Base-by-base conservation (phyloP, 2,113 vertebrate genomes). In the Mirza zaza region DNA sequence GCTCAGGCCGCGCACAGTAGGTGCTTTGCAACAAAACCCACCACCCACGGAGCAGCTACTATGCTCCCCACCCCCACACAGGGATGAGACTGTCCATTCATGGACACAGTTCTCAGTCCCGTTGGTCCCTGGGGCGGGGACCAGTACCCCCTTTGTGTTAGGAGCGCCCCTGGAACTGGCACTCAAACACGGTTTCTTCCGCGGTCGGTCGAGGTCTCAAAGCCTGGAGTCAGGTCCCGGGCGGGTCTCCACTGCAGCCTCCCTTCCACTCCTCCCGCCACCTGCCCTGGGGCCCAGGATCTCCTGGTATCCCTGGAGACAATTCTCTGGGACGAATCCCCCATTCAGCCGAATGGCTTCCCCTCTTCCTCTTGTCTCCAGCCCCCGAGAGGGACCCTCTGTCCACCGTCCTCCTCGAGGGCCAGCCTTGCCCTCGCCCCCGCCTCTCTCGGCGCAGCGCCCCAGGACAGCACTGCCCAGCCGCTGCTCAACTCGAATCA, bases 401-500 rank as follows among this genome's bases (percentile, higher is more conserved):
- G 8, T 45, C 61, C 5, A 11, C 9, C 0, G 2, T 55, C 5
- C 36, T 42, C 52, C 61, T 6, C 0, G 0, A 4, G 6, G 32
- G 21, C 34, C 4, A 6, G 15, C 29, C 11, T 81, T 11, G 27
- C 2, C 89, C 73, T 8, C 50, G 79, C 42, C 3, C 3, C 81
- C 1, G 0, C 0, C 68, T 29, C 76, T 52, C 61, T 90, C 12
- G 73, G 65, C 76, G 65, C 21, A 0, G 23, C 17, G 86, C 57
- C 96, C 92, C 18, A 11, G 48, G 61, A 95, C 36, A 91, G 55
- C 0, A 1, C 73, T 82, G 65, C 87, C 8, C 17, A 18, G 73
- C 3, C 1, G 52, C 94, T 77, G 94, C 96, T 96, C 92, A 92
- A 77, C 93, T 68, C 83, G 36, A 25, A 71, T 32, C 76, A 90